phyloP scores from a whole-genome alignment of 2,888 invertebrate genomes.

The Tryphoninae sp. region DNA sequence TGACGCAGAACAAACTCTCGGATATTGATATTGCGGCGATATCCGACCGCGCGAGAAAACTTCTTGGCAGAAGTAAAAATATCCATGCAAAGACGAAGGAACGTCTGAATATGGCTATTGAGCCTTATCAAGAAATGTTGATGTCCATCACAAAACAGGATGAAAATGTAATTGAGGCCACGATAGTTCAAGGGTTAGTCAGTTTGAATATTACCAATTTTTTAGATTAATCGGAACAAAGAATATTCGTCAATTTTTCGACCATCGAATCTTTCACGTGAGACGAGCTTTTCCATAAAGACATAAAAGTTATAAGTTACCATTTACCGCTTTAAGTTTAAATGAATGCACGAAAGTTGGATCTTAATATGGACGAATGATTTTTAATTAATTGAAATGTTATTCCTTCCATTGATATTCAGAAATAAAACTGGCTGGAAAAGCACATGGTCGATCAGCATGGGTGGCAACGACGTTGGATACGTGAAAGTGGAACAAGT shows the following conservation, averaged over 20 bases:
- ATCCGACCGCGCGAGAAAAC: slow-evolving; percentile 70
- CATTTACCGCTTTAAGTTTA: too few species aligned
- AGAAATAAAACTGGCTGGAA: slow-evolving; percentile 67
- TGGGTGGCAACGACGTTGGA: slow-evolving; percentile 54
- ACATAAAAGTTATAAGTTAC: slow-evolving; percentile 1
- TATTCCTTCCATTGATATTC: slow-evolving; percentile 48
- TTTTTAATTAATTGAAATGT: neutral
- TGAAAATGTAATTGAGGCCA: slow-evolving; percentile 62
- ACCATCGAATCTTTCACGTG: neutral
- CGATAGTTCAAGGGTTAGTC: slow-evolving; percentile 64
- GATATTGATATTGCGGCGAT: slow-evolving; percentile 70
- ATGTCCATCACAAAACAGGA: slow-evolving; percentile 30
- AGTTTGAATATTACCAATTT: slow-evolving; percentile 37
- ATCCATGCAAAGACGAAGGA: slow-evolving; percentile 65
- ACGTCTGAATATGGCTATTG: slow-evolving; percentile 54
- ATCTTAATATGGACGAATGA: too few species aligned
- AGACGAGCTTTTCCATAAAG: slow-evolving; percentile 8
- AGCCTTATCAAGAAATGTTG: slow-evolving; percentile 27
- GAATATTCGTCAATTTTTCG: too few species aligned
- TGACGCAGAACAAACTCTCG: slow-evolving; percentile 64
- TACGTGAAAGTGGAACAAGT: slow-evolving; percentile 74
- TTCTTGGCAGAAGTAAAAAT: slow-evolving; percentile 69
- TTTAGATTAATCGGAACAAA: neutral
- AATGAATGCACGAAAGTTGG: too few species aligned
- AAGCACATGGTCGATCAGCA: slow-evolving; percentile 72